Conservation (phyloP, 1,140 invertebrate genomes). For the Danaus plexippus region DNA sequence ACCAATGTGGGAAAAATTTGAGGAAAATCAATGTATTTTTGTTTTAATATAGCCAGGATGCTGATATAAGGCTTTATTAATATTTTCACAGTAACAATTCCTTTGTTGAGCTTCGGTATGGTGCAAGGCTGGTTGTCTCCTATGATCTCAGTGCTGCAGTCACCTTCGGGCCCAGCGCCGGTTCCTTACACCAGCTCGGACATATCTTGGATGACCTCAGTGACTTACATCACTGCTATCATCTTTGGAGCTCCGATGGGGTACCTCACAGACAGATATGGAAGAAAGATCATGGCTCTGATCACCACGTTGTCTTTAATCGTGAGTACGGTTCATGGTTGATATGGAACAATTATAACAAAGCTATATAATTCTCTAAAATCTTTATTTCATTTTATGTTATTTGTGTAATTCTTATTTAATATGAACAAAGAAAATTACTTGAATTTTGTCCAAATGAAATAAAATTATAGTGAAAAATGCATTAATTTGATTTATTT, state of each 20-base stretch:
- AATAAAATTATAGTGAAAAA: no score
- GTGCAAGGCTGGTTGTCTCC: constrained; percentile 59
- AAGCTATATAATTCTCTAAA: no score
- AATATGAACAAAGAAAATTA: no score
- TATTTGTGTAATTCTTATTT: no score
- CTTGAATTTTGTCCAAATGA: no score
- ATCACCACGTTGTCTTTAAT: constrained; percentile 52
- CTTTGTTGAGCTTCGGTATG: constrained; percentile 57
- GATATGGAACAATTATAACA: no score
- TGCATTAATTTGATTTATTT: no score
- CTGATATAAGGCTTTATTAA: no score
- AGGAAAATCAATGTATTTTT: no score
- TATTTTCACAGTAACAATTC: constrained; percentile 45
- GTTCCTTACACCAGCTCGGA: constrained; percentile 40
- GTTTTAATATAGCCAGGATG: no score
- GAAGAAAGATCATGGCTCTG: constrained; percentile 53
- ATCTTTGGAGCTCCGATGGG: constrained; percentile 57
- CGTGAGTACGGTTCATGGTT: constrained; percentile 33
- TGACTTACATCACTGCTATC: constrained; percentile 57
- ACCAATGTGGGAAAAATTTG: no score
- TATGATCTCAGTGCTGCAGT: constrained; percentile 52
- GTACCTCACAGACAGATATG: constrained; percentile 49
- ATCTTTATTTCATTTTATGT: no score
- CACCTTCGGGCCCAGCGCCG: constrained; percentile 34
- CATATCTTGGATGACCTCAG: constrained; percentile 57